phyloP scores from a whole-genome alignment of 2,797 vertebrate genomes.

The Ctenopoma multispine region DNA sequence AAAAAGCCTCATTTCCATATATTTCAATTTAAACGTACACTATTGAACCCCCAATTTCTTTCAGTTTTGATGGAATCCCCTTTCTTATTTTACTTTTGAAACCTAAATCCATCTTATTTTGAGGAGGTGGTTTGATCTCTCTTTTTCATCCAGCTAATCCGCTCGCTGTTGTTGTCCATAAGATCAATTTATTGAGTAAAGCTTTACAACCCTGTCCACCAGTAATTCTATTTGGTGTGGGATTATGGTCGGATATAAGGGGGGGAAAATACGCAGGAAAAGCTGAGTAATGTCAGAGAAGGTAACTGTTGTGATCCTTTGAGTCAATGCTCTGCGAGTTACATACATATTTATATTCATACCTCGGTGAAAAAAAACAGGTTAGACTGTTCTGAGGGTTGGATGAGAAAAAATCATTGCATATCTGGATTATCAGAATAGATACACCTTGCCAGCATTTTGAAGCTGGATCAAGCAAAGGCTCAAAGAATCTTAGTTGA shows the following conservation, averaged over 20 bases:
- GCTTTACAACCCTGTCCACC: constrained; percentile 65
- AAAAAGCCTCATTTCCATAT: constrained; percentile 48
- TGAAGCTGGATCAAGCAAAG: constrained; percentile 31
- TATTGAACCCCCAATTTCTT: constrained; percentile 8
- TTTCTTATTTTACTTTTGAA: not conserved
- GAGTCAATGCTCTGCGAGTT: constrained; percentile 24
- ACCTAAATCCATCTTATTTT: constrained; percentile 55
- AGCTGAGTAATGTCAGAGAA: constrained; percentile 32
- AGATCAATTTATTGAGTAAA: constrained; percentile 71
- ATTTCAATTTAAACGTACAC: constrained; percentile 54
- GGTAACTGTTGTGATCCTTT: constrained; percentile 53
- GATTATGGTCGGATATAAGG: constrained; percentile 63
- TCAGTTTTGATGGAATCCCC: not conserved
- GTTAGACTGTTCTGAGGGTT: constrained; percentile 14
- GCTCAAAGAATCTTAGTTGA: constrained; percentile 30
- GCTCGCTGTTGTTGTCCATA: constrained; percentile 62
- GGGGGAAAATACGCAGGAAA: constrained; percentile 20
- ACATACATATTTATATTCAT: not conserved
- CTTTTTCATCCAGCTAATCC: constrained; percentile 66
- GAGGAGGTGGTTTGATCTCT: constrained; percentile 62
- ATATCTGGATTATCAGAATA: constrained; percentile 28
- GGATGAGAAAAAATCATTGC: not conserved
- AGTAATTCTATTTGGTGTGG: constrained; percentile 72
- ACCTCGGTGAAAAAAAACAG: constrained; percentile 12
- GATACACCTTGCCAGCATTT: constrained; percentile 19